Conservation (phyloP, 2,888 invertebrate genomes). For the Notocelia uddmanniana region DNA sequence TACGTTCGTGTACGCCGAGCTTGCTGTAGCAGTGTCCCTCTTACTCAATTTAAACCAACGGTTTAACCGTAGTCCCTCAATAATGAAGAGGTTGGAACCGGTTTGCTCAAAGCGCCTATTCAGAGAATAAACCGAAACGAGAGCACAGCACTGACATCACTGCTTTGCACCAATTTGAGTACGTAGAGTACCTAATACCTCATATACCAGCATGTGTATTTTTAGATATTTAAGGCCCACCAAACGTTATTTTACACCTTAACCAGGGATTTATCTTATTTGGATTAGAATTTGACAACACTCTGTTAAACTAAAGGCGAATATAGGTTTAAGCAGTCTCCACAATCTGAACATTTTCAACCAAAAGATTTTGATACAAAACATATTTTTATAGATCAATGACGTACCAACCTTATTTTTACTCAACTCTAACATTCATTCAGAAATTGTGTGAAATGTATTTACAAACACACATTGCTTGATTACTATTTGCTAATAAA, state of each 20-base stretch:
- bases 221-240: neutral
- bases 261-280: too few relatives aligned
- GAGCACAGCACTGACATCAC: slow-evolving; percentile 36
- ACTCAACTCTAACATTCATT: neutral
- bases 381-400: neutral
- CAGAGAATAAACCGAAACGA: slow-evolving; percentile 33
- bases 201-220: too few relatives aligned
- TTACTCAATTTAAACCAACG: slow-evolving; percentile 27
- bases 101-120: slow-evolving; percentile 55
- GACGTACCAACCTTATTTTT: neutral
- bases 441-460: neutral
- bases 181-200: neutral
- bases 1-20: neutral
- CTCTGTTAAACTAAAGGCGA: too few relatives aligned
- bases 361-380: too few relatives aligned
- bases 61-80: slow-evolving; percentile 50
- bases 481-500: neutral
- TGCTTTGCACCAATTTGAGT: slow-evolving; percentile 29
- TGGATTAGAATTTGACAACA: too few relatives aligned
- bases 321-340: too few relatives aligned
- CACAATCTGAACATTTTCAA: too few relatives aligned
- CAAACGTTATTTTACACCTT: neutral
- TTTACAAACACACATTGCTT: neutral
- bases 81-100: slow-evolving; percentile 74
- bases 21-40: slow-evolving; percentile 23